These are phyloP conservation scores for Machimus rusticus DNA, from an alignment of 2,888 invertebrate genomes.

Conservation along the genomic window DNA sequence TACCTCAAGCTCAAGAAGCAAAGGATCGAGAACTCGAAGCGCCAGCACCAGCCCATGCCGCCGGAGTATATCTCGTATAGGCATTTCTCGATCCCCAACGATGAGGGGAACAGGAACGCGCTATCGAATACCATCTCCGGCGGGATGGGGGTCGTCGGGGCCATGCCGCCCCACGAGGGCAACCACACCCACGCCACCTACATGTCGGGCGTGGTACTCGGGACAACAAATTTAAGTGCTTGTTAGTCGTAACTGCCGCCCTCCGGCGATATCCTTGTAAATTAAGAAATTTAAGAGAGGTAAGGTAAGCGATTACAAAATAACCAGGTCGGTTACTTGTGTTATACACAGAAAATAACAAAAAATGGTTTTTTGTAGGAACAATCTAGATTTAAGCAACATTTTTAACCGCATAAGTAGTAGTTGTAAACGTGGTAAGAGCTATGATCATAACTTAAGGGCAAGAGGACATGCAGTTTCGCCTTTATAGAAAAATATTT, in stretches of 20 bases:
- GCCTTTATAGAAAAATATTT: constrained; percentile 2
- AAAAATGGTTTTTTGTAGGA: not conserved
- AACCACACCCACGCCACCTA: constrained; percentile 57
- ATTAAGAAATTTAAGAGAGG: not conserved
- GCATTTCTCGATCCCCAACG: constrained; percentile 75
- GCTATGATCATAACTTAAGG: not conserved
- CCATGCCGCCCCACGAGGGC: not conserved
- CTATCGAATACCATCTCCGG: constrained; percentile 52
- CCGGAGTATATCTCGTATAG: constrained; percentile 84
- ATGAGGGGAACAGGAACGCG: constrained; percentile 61
- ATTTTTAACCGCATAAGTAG: not conserved
- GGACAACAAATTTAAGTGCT: constrained; percentile 60
- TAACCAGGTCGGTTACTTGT: not conserved
- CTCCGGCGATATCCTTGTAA: constrained; percentile 5
- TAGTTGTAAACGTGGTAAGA: not conserved
- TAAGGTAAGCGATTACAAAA: not conserved
- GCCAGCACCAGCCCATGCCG: constrained; percentile 70
- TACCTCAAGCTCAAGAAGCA: constrained; percentile 87
- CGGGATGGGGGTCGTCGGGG: constrained; percentile 47
- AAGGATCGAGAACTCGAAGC: constrained; percentile 73
- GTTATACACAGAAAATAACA: not conserved
- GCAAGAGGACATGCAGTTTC: not conserved
- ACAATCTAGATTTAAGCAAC: not conserved
- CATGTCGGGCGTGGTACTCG: constrained; percentile 61
- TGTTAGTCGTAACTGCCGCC: constrained; percentile 52